Conservation (phyloP, 1,140 invertebrate species). For the Ectropis grisescens region DNA sequence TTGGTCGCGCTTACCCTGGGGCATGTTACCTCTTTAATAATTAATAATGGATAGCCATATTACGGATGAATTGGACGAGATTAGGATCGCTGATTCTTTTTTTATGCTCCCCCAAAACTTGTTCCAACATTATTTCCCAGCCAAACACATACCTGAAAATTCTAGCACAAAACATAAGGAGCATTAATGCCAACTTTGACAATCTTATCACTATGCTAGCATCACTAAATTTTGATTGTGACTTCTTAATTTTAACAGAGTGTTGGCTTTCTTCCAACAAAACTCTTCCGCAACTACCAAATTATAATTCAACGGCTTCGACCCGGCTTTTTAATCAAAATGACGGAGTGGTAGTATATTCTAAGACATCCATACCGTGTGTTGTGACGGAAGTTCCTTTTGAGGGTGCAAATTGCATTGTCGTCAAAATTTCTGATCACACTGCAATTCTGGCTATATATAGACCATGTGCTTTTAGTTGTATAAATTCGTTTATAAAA, state of each 20-base stretch:
- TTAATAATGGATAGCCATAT: not conserved
- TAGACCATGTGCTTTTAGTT: not conserved
- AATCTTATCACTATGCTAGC: conserved; percentile 4
- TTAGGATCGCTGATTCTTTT: not conserved
- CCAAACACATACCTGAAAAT: conserved; percentile 1
- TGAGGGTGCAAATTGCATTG: conserved; percentile 8
- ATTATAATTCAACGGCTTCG: conserved; percentile 5
- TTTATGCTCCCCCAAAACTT: not conserved
- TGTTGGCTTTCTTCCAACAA: conserved; percentile 11
- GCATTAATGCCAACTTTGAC: conserved; percentile 16
- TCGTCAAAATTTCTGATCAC: not conserved
- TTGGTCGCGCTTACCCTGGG: too few species aligned
- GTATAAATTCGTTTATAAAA: not conserved
- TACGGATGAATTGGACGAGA: not conserved
- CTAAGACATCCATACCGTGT: conserved; percentile 2
- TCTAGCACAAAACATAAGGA: conserved; percentile 14
- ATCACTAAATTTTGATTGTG: conserved; percentile 8
- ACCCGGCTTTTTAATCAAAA: conserved; percentile 13
- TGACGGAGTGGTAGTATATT: conserved; percentile 13
- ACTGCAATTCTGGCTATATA: not conserved
- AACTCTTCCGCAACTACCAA: conserved; percentile 5
- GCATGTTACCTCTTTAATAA: not conserved
- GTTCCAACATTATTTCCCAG: conserved; percentile 1
- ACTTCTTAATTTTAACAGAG: conserved; percentile 14
- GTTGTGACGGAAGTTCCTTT: conserved; percentile 1